phyloP scores from a whole-genome alignment of 2,797 vertebrate genomes.

The Ptychobarbus kaznakovi region DNA sequence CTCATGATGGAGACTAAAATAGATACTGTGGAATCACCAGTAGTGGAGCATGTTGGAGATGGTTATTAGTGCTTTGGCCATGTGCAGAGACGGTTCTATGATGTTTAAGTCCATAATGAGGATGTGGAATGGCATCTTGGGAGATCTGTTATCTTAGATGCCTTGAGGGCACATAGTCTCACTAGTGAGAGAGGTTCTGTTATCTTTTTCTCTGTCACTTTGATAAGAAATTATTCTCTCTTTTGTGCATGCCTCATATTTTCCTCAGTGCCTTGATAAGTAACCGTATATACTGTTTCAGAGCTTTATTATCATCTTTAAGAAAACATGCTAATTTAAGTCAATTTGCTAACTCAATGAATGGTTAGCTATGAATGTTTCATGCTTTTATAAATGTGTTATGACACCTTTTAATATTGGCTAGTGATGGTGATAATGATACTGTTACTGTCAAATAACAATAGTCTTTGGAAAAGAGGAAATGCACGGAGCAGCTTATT shows the following conservation, averaged over 20 bases:
- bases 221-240: neutral
- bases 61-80: constrained; percentile 7
- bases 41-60: constrained; percentile 2
- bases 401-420: constrained; percentile 21
- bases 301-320: neutral
- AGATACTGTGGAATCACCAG: neutral
- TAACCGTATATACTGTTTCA: neutral
- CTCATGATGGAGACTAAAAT: constrained; percentile 18
- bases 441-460: constrained; percentile 14
- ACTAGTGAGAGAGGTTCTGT: neutral
- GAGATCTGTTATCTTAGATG: neutral
- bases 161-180: neutral
- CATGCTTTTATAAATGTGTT: constrained; percentile 27
- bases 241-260: neutral
- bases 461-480: constrained; percentile 15
- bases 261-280: neutral
- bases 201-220: constrained; percentile 4
- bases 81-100: neutral
- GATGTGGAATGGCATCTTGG: constrained; percentile 15
- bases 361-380: constrained; percentile 7
- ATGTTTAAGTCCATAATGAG: constrained; percentile 27
- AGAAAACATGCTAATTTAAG: neutral
- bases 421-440: constrained; percentile 15
- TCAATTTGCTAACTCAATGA: neutral
- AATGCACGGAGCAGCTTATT: neutral